Conservation (phyloP, 2,113 vertebrate genomes). For the Todiramphus saurophagus region DNA sequence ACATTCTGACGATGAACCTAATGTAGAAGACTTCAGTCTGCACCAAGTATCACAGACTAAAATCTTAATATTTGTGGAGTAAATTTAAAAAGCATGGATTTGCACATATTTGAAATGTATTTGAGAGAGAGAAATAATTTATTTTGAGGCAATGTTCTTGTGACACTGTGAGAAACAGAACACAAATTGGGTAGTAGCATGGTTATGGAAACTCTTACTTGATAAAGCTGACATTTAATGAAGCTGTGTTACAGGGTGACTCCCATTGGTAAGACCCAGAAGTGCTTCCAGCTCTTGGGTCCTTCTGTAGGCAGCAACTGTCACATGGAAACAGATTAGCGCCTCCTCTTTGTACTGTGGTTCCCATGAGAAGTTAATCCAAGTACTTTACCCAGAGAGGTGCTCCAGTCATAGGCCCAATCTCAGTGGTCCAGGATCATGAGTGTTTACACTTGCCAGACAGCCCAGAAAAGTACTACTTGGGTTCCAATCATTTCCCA, state of each 20-base stretch:
- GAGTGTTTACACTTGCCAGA: not conserved
- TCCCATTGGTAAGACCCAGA: not conserved
- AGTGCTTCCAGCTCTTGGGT: not conserved
- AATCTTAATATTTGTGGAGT: not conserved
- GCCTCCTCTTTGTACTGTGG: not conserved
- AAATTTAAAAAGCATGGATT: not conserved
- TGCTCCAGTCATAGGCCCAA: rapidly evolving
- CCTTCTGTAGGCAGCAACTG: not conserved
- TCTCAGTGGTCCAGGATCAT: not conserved
- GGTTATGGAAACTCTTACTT: not conserved
- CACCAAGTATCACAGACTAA: not conserved
- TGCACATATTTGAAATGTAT: not conserved
- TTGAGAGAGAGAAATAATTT: not conserved
- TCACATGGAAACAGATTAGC: not conserved
- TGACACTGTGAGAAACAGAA: not conserved
- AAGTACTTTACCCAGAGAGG: not conserved
- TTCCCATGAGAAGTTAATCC: not conserved
- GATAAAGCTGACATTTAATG: not conserved
- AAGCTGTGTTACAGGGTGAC: not conserved
- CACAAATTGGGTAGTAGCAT: not conserved
- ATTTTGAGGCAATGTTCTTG: not conserved
- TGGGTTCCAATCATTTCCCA: not conserved
- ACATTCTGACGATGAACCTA: not conserved
- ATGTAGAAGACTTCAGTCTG: not conserved
- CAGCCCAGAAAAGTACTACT: not conserved